Evolutionary conservation across 2,888 invertebrate genomes (phyloP).

Genomic region (Chromoteleia sp.): DNA sequence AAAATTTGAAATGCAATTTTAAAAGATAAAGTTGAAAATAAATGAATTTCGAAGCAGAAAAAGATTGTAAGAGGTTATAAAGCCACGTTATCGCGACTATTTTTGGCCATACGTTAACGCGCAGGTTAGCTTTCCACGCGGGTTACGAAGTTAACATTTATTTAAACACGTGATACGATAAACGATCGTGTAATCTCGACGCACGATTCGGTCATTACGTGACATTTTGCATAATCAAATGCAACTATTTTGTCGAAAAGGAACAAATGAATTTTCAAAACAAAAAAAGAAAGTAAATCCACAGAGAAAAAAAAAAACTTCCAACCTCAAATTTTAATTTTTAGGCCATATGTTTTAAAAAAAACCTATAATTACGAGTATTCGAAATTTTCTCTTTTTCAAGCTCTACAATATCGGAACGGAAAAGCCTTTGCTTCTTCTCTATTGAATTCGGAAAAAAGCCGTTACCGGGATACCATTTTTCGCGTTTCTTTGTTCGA

Average conservation of each 20-base stretch:
- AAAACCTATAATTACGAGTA: no score
- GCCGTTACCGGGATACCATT: not conserved
- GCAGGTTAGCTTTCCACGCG: conserved; percentile 38
- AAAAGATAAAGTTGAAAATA: not conserved
- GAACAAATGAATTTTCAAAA: not conserved
- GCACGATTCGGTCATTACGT: not conserved
- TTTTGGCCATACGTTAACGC: conserved; percentile 24
- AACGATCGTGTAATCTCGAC: not conserved
- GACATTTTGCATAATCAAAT: conserved; percentile 32
- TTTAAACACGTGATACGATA: conserved; percentile 45
- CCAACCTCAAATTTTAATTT: no score
- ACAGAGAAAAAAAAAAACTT: not conserved
- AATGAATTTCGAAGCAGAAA: no score
- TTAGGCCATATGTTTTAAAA: conserved; percentile 12
- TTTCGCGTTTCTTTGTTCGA: conserved; percentile 33
- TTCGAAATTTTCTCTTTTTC: no score
- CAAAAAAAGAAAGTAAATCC: no score
- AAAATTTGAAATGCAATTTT: not conserved
- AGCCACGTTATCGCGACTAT: conserved; percentile 27
- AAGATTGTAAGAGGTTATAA: conserved; percentile 21
- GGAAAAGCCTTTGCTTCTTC: not conserved
- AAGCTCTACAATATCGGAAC: not conserved
- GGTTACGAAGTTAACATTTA: conserved; percentile 49
- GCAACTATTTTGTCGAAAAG: conserved; percentile 13
- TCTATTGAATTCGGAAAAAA: not conserved